Conservation (phyloP, 2,113 vertebrate species). For the Thunnus thynnus region DNA sequence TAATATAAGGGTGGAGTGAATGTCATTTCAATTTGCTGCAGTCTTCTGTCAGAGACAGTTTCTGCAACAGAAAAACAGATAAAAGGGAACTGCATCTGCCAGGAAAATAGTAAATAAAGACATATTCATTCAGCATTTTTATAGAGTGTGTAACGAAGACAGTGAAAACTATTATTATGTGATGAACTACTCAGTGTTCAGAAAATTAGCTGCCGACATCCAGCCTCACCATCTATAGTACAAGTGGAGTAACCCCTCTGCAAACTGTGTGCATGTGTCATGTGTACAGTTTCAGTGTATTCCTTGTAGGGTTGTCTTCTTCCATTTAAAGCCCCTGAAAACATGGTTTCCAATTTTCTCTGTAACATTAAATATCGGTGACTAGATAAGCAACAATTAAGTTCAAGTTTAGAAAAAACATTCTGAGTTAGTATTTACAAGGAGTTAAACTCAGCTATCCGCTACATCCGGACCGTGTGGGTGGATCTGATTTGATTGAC, state of each 20-base stretch:
- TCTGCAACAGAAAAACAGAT: slow-evolving; percentile 14
- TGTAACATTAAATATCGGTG: too few relatives aligned
- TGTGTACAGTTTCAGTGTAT: not conserved
- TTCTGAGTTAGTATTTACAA: too few relatives aligned
- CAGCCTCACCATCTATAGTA: not conserved
- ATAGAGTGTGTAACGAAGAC: not conserved
- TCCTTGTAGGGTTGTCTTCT: not conserved
- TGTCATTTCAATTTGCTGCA: slow-evolving; percentile 21
- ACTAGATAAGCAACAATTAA: too few relatives aligned
- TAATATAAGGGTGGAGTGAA: not conserved
- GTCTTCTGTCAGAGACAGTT: slow-evolving; percentile 24
- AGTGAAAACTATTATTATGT: not conserved
- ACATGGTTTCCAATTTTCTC: too few relatives aligned
- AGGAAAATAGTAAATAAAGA: slow-evolving; percentile 16
- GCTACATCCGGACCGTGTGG: too few relatives aligned
- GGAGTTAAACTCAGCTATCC: too few relatives aligned
- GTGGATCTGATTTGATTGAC: too few relatives aligned
- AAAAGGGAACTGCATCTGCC: not conserved
- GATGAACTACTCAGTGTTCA: slow-evolving; percentile 5
- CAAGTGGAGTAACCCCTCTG: not conserved
- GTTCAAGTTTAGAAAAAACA: too few relatives aligned
- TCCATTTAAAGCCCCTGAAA: too few relatives aligned
- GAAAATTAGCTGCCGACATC: not conserved
- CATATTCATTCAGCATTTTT: slow-evolving; percentile 26
- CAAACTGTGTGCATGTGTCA: not conserved